These are phyloP conservation scores for Gordius sp. DNA, from an alignment of 2,888 invertebrate species.

Conservation along the genomic window DNA sequence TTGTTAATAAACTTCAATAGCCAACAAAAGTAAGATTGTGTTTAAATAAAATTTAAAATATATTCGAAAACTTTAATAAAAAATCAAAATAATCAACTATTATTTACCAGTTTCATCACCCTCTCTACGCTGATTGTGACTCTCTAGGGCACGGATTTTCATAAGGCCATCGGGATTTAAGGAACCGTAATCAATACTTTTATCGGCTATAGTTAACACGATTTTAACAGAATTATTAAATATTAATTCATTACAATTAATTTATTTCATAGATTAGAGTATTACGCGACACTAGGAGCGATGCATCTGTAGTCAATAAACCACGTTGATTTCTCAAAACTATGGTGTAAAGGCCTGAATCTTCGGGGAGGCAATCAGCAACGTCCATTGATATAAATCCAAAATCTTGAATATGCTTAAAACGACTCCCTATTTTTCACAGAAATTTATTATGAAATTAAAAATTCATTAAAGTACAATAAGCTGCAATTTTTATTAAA, in stretches of 20 bases:
- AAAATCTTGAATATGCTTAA: constrained; percentile 1
- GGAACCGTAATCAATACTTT: neutral
- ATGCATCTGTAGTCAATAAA: neutral
- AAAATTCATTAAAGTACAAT: too few relatives aligned
- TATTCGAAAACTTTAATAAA: neutral
- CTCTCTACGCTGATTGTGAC: neutral
- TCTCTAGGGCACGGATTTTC: neutral
- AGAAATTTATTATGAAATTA: neutral
- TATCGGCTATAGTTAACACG: neutral
- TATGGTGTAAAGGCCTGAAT: constrained; percentile 25
- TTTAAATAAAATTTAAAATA: neutral
- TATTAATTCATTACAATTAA: neutral
- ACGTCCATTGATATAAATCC: constrained; percentile 22
- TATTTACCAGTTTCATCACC: neutral
- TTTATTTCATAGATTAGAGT: neutral
- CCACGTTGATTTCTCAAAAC: neutral
- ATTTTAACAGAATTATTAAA: neutral
- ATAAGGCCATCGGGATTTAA: neutral
- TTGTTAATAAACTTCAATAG: too few relatives aligned
- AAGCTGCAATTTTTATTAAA: too few relatives aligned
- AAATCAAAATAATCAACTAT: neutral
- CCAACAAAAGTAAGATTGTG: too few relatives aligned
- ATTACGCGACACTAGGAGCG: neutral
- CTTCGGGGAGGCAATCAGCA: constrained; percentile 22
- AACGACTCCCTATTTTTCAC: neutral